These are phyloP conservation scores for Campopleginae sp. DNA, from an alignment of 2,888 invertebrate genomes.

Conservation along the genomic window DNA sequence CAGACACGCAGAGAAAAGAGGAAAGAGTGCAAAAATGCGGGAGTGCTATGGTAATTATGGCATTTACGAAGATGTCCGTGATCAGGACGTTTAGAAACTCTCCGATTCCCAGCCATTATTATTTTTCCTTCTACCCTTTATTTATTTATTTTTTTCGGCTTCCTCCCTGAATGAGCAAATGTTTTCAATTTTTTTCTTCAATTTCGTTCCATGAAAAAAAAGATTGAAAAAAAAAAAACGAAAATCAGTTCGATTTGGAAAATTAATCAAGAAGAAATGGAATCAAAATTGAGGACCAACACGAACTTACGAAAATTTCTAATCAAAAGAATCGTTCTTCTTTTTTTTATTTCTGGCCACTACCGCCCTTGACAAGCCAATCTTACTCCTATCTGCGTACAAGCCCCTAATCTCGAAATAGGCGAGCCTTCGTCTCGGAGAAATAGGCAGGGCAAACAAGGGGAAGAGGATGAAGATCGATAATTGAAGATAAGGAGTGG, in stretches of 20 bases:
- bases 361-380: not conserved
- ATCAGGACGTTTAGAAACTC: conserved; percentile 60
- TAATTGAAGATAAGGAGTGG: conserved; percentile 28
- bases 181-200: conserved; percentile 1
- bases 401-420: not conserved
- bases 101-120: conserved; percentile 55
- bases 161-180: conserved; percentile 6
- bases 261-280: not conserved
- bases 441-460: conserved; percentile 6
- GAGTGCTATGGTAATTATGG: conserved; percentile 66
- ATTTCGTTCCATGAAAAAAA: not conserved
- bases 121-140: conserved; percentile 14
- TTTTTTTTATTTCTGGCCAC: not conserved
- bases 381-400: not conserved
- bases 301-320: not conserved
- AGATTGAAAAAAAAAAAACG: not conserved
- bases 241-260: not conserved
- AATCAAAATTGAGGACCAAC: not conserved
- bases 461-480: conserved; percentile 8
- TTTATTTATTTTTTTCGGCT: conserved; percentile 21
- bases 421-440: not conserved
- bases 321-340: not conserved
- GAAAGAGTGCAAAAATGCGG: conserved; percentile 37
- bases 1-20: conserved; percentile 27
- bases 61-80: conserved; percentile 66